phyloP scores from a whole-genome alignment of 2,888 invertebrate species.

The Leptinotarsa peninsularis region DNA sequence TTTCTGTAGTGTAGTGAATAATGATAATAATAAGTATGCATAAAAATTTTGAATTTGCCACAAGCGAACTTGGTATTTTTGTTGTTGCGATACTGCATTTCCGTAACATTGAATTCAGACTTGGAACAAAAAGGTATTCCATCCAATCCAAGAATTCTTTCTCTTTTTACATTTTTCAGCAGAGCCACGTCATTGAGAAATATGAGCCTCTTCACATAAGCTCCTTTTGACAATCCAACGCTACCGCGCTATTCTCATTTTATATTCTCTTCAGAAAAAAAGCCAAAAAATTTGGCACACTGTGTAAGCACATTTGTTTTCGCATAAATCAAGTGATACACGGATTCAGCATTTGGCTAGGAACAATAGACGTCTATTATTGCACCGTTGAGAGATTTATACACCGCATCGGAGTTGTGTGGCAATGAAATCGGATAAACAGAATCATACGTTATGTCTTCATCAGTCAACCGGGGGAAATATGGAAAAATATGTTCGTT shows the following conservation, averaged over 20 bases:
- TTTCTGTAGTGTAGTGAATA: too few relatives aligned
- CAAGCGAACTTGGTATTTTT: too few relatives aligned
- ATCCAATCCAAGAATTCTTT: too few relatives aligned
- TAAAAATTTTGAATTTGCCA: too few relatives aligned
- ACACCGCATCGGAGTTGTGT: not conserved
- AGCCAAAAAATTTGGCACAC: constrained; percentile 2
- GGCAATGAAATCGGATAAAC: constrained; percentile 15
- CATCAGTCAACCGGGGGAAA: not conserved
- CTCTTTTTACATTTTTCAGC: too few relatives aligned
- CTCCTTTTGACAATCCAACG: too few relatives aligned
- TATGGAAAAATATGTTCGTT: not conserved
- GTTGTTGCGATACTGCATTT: too few relatives aligned
- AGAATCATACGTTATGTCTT: constrained; percentile 9
- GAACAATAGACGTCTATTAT: constrained; percentile 25
- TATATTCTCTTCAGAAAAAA: not conserved
- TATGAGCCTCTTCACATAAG: too few relatives aligned
- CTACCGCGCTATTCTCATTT: not conserved
- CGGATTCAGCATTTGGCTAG: constrained; percentile 18
- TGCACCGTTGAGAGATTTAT: constrained; percentile 20
- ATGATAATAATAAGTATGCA: too few relatives aligned
- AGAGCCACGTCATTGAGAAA: too few relatives aligned
- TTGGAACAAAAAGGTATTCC: too few relatives aligned
- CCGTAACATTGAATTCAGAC: too few relatives aligned
- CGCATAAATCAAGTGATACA: constrained; percentile 21
- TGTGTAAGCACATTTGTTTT: constrained; percentile 11